Conservation (phyloP, 2,888 invertebrate species). For the Cactoblastis cactorum region DNA sequence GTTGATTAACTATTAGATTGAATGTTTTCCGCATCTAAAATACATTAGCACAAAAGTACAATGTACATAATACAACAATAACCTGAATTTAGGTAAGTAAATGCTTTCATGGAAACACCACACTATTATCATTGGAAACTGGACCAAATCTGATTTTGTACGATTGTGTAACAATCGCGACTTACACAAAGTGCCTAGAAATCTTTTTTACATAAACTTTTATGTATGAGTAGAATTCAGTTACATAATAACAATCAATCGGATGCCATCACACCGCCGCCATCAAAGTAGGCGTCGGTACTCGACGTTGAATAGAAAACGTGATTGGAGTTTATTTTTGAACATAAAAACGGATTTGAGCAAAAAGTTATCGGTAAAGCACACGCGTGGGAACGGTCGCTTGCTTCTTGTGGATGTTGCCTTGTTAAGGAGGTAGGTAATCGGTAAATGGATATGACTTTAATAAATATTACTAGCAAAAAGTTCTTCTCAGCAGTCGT, state of each 20-base stretch:
- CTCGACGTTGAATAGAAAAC: constrained; percentile 62
- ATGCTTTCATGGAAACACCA: too few relatives aligned
- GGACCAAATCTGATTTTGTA: too few relatives aligned
- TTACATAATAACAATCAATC: constrained; percentile 21
- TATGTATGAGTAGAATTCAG: constrained; percentile 8
- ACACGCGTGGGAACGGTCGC: constrained; percentile 72
- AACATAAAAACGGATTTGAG: constrained; percentile 55
- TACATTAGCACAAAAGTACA: too few relatives aligned
- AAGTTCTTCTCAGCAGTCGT: too few relatives aligned
- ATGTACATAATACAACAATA: too few relatives aligned
- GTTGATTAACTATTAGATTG: too few relatives aligned
- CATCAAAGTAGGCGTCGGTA: constrained; percentile 37
- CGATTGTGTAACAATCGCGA: too few relatives aligned
- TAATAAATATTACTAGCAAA: background rate
- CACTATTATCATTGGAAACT: too few relatives aligned
- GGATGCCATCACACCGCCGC: constrained; percentile 26
- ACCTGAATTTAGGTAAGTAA: too few relatives aligned
- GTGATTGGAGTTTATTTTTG: constrained; percentile 68
- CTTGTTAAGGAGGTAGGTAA: constrained; percentile 24
- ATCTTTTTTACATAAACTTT: constrained; percentile 8
- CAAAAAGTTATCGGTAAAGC: constrained; percentile 71
- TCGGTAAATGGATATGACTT: constrained; percentile 32
- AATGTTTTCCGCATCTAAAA: too few relatives aligned
- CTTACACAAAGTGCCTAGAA: background rate
- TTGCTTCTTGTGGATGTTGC: constrained; percentile 29